Evolutionary conservation across 2,113 vertebrate genomes (phyloP).

Genomic region (Apeltes quadracus): DNA sequence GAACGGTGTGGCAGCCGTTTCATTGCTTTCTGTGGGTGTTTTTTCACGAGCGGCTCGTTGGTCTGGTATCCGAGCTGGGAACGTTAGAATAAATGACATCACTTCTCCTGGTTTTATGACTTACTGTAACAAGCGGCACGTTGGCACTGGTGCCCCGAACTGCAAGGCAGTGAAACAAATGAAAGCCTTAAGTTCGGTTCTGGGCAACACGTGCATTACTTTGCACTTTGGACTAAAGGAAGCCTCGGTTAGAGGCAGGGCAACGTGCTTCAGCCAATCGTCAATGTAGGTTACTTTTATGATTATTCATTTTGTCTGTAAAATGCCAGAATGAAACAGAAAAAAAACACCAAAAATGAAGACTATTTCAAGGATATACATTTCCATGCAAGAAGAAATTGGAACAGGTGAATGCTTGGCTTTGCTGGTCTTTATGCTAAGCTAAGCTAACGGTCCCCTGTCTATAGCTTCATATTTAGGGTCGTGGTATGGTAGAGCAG

Average conservation of each 20-base stretch:
- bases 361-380: background rate
- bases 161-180: conserved; percentile 15
- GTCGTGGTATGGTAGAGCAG: background rate
- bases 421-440: background rate
- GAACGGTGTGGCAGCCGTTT: conserved; percentile 27
- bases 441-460: background rate
- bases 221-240: background rate
- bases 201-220: background rate
- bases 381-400: background rate
- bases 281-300: too few relatives aligned
- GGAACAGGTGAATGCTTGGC: background rate
- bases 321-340: conserved; percentile 9
- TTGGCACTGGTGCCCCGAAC: conserved; percentile 9
- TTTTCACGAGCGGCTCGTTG: conserved; percentile 25
- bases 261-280: too few relatives aligned
- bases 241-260: background rate
- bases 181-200: conserved; percentile 6
- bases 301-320: background rate
- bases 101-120: conserved; percentile 40
- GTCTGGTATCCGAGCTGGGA: conserved; percentile 15
- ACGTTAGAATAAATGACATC: conserved; percentile 43
- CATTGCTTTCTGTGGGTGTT: conserved; percentile 12
- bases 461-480: background rate
- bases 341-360: background rate
- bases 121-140: conserved; percentile 25